These are phyloP conservation scores for Polyergus mexicanus DNA, from an alignment of 1,140 invertebrate genomes.

Conservation along the genomic window DNA sequence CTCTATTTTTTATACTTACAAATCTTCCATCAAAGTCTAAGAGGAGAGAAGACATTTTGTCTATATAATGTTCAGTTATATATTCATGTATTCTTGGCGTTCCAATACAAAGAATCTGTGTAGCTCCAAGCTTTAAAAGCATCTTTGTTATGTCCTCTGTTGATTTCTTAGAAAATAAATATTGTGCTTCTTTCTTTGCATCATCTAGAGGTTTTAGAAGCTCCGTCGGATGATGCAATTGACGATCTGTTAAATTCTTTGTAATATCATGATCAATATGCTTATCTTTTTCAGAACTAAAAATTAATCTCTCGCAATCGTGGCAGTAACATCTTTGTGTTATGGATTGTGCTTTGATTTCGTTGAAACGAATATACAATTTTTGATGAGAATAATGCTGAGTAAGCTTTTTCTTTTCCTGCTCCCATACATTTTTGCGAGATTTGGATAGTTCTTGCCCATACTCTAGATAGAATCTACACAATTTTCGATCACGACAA, in stretches of 20 bases:
- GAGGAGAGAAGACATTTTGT: conserved; percentile 89
- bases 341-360: conserved; percentile 76
- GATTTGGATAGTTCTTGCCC: conserved; percentile 86
- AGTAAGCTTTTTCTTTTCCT: conserved; percentile 85
- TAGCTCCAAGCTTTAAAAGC: conserved; percentile 86
- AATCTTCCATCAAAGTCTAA: conserved; percentile 93
- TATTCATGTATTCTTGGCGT: conserved; percentile 92
- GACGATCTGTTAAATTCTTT: conserved; percentile 84
- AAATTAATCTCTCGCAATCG: conserved; percentile 88
- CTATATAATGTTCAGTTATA: conserved; percentile 85
- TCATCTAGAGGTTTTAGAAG: conserved; percentile 88
- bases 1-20: conserved; percentile 80
- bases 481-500: conserved; percentile 91
- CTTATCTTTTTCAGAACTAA: conserved; percentile 81
- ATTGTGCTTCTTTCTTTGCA: conserved; percentile 92
- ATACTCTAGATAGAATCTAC: conserved; percentile 89
- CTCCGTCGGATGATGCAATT: conserved; percentile 87
- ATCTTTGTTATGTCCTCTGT: conserved; percentile 87
- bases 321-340: conserved; percentile 88
- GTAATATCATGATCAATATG: conserved; percentile 87
- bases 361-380: conserved; percentile 86
- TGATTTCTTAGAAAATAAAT: conserved; percentile 89
- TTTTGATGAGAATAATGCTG: conserved; percentile 86
- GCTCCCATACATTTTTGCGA: conserved; percentile 86
- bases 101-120: conserved; percentile 92